A percentile compares a stretch with the other conserved stretches of the same genome.
Evolutionary conservation across 2,797 vertebrate genomes (phyloP).

Genomic region (Bufotes viridis): DNA sequence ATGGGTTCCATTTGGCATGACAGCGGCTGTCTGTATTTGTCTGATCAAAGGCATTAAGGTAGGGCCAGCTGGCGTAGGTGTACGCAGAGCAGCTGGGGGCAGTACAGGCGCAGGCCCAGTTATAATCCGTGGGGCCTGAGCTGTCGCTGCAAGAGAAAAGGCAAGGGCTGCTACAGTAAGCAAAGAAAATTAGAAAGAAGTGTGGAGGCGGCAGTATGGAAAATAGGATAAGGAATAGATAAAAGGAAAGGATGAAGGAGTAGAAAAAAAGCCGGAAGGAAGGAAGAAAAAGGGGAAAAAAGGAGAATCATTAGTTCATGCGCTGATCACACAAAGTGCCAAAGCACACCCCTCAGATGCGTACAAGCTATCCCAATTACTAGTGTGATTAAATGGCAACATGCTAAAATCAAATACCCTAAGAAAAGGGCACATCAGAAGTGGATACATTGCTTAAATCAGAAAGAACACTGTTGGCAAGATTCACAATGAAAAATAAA

Average conservation of each 20-base stretch:
- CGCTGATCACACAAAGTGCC: slow-evolving; percentile 76
- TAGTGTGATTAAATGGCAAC: slow-evolving; percentile 77
- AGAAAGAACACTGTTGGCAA: not conserved
- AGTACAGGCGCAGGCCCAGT: slow-evolving; percentile 92
- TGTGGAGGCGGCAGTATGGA: slow-evolving; percentile 74
- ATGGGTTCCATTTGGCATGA: slow-evolving; percentile 88
- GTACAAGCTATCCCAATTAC: slow-evolving; percentile 76
- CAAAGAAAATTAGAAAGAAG: slow-evolving; percentile 79
- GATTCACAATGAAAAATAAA: not conserved
- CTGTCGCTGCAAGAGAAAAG: slow-evolving; percentile 93
- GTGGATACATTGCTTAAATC: slow-evolving; percentile 67
- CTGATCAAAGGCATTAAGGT: slow-evolving; percentile 99
- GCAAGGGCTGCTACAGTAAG: slow-evolving; percentile 92
- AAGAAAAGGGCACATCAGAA: slow-evolving; percentile 49
- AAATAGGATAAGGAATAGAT: slow-evolving; percentile 68
- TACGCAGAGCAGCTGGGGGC: slow-evolving; percentile 86
- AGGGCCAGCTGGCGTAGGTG: slow-evolving; percentile 87
- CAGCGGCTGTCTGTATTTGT: slow-evolving; percentile 95
- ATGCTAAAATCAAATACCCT: slow-evolving; percentile 71
- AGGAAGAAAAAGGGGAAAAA: slow-evolving; percentile 68
- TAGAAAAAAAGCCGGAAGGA: slow-evolving; percentile 73
- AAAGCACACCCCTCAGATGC: slow-evolving; percentile 81
- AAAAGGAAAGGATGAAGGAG: slow-evolving; percentile 69
- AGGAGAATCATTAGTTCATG: slow-evolving; percentile 87
- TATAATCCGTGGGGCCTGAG: slow-evolving; percentile 94